phyloP scores from a whole-genome alignment of 2,113 vertebrate genomes.

The Alligator sinensis region DNA sequence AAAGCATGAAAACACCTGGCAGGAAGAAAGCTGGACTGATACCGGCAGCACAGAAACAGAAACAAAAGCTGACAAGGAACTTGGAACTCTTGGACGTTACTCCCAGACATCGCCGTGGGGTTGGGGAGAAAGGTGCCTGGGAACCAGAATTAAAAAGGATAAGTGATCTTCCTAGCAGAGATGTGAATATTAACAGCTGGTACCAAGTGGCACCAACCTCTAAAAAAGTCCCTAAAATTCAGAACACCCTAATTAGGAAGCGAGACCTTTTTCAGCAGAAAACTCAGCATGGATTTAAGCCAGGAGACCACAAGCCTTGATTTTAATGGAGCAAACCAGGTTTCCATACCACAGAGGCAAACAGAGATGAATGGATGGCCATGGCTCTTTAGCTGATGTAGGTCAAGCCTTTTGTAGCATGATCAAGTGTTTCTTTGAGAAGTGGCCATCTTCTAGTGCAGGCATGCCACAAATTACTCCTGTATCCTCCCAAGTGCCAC shows the following conservation, averaged over 20 bases:
- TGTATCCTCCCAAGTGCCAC: too few species aligned
- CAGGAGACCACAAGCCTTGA: rapidly evolving
- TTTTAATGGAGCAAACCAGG: background rate
- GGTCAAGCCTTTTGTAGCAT: background rate
- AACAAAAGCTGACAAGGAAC: background rate
- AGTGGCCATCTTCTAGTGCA: background rate
- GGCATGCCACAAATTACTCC: too few species aligned
- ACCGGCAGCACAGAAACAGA: background rate
- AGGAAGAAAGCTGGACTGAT: rapidly evolving
- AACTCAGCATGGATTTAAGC: rapidly evolving
- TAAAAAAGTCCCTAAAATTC: background rate
- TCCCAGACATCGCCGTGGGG: background rate
- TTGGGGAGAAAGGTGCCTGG: background rate
- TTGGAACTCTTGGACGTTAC: background rate
- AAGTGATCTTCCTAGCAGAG: background rate
- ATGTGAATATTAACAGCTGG: background rate
- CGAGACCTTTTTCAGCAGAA: rapidly evolving
- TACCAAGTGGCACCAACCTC: background rate
- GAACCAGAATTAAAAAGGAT: background rate
- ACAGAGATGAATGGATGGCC: background rate
- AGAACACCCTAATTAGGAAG: background rate
- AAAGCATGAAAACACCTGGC: background rate
- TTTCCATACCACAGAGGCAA: background rate
- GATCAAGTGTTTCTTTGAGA: rapidly evolving
- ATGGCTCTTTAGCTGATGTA: background rate